Base-by-base conservation (phyloP, 2,797 vertebrate genomes). In the Sebastes diploproa region DNA sequence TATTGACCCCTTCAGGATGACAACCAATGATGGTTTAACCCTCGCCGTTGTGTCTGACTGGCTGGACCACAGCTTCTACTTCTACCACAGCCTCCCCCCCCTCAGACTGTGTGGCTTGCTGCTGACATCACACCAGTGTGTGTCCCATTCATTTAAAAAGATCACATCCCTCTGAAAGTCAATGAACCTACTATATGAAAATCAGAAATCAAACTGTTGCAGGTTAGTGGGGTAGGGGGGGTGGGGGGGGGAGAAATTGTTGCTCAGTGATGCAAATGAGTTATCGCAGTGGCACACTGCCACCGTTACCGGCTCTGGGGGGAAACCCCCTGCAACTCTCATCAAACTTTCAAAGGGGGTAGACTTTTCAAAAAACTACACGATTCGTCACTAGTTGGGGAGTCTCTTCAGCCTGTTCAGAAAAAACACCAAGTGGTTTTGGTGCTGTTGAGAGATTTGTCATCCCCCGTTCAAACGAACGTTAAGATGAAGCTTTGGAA, bases 241-340 rank as follows among this genome's bases (percentile, higher is more conserved):
- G 22, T 2, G 38, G 14, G 29, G 6, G 7, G 2, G 50, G 18
- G 69, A 2, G 13, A 14, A 80, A 86, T 38, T 66, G 73, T 73
- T 63, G 56, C 29, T 84, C 63, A 9, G 30, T 32, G 55, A 87
- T 86, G 80, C 86, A 88, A 86, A 89, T 90, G 20, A 85, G 65
- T 55, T 68, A 27, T 36, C 76, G 50, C 12, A 74, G 72, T n/a
- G 52, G 38, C 63, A 71, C 27, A n/a, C 22, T 72, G 67, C 29
- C 36, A 76, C 34, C 2, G 22, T 68, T 29, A 30, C 11, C 63
- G 38, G 61, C 60, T 81, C 70, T n/a, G 75, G 87, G 86, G 66
- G 82, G 90, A 84, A 78, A 84, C 87, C 89, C 81, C 85, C 86
- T 61, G 59, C 6, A 58, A 72, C 23, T 74, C 54, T 14, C 6